These are phyloP conservation scores for Theodoxus fluviatilis DNA, from an alignment of 2,888 invertebrate species.

Conservation along the genomic window DNA sequence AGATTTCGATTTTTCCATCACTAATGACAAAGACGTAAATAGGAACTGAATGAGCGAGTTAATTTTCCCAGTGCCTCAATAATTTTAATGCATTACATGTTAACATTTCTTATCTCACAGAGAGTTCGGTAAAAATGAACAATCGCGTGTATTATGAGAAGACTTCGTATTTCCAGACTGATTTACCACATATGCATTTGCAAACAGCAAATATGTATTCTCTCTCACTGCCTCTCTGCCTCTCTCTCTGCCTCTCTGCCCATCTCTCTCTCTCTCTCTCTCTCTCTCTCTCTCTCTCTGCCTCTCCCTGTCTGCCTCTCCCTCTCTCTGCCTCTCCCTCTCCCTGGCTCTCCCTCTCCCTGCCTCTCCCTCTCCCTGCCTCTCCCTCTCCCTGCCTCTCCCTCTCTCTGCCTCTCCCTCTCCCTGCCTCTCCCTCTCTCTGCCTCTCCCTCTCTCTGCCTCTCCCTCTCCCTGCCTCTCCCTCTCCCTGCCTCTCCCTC, in stretches of 20 bases:
- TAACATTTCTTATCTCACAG: no score
- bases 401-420: background rate
- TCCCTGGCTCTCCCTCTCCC: background rate
- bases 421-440: background rate
- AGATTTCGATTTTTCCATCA: no score
- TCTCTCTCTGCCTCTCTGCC: background rate
- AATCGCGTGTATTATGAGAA: no score
- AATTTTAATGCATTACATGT: no score
- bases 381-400: background rate
- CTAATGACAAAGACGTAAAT: no score
- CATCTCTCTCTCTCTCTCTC: background rate
- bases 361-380: background rate
- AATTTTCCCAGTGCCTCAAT: no score
- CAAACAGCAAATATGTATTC: no score
- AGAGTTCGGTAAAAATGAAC: constrained; percentile 13
- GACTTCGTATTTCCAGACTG: no score
- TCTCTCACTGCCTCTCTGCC: background rate
- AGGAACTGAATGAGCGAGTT: no score
- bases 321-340: background rate
- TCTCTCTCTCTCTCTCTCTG: background rate
- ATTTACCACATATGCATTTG: no score
- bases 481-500: background rate
- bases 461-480: background rate
- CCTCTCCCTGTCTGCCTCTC: background rate
- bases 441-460: constrained; percentile 5